These are phyloP conservation scores for Parambassis ranga DNA, from an alignment of 2,797 vertebrate species.

Conservation along the genomic window DNA sequence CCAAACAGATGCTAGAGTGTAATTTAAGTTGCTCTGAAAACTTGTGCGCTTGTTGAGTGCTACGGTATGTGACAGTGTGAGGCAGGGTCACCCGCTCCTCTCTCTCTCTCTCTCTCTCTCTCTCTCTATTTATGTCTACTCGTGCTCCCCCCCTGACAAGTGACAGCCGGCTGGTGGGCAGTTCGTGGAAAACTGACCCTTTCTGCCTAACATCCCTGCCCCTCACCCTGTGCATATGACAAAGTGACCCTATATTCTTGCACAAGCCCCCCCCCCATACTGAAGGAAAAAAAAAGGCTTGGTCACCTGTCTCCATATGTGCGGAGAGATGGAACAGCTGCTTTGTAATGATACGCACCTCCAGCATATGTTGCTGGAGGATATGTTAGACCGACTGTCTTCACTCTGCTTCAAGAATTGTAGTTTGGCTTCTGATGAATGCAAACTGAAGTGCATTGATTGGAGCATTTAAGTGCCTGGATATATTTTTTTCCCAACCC, in stretches of 20 bases:
- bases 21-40: slow-evolving; percentile 26
- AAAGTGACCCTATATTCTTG: slow-evolving; percentile 15
- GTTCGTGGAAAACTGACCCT: slow-evolving; percentile 42
- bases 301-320: slow-evolving; percentile 31
- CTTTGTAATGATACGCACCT: slow-evolving; percentile 16
- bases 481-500: slow-evolving; percentile 31
- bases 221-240: slow-evolving; percentile 15
- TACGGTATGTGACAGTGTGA: slow-evolving; percentile 39
- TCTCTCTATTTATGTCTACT: slow-evolving; percentile 48
- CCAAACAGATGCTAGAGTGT: slow-evolving; percentile 30
- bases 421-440: slow-evolving; percentile 41
- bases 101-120: no score
- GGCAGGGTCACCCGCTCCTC: slow-evolving; percentile 21
- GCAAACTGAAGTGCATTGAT: slow-evolving; percentile 26
- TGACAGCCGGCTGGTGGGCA: slow-evolving; percentile 34
- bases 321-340: slow-evolving; percentile 40
- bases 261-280: not conserved
- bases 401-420: slow-evolving; percentile 10
- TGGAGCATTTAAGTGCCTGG: slow-evolving; percentile 22
- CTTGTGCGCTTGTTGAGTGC: slow-evolving; percentile 3
- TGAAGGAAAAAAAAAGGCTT: not conserved
- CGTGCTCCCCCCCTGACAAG: slow-evolving; percentile 14
- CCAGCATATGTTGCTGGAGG: slow-evolving; percentile 28
- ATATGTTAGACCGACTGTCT: slow-evolving; percentile 25
- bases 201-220: slow-evolving; percentile 10